phyloP scores from a whole-genome alignment of 2,888 invertebrate species.

The Seira musarum region DNA sequence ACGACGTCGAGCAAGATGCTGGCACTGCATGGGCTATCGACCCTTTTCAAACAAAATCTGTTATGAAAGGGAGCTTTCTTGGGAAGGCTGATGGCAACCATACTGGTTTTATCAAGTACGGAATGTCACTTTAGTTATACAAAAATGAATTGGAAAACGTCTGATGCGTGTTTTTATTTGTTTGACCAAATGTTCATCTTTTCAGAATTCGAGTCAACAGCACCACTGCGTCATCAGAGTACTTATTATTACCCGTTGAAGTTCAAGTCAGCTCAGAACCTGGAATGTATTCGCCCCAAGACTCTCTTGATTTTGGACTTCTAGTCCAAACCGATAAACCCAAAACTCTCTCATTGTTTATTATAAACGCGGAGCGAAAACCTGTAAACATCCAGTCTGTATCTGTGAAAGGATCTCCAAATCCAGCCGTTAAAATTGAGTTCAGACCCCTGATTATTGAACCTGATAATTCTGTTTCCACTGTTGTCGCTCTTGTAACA shows the following conservation, averaged over 20 bases:
- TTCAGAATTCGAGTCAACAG: slow-evolving; percentile 81
- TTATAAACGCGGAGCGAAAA: slow-evolving; percentile 80
- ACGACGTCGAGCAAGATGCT: slow-evolving; percentile 77
- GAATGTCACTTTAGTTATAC: slow-evolving; percentile 17
- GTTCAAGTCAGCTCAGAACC: slow-evolving; percentile 82
- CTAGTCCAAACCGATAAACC: slow-evolving; percentile 82
- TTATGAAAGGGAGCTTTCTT: slow-evolving; percentile 88
- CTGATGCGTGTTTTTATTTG: neutral
- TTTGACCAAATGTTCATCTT: slow-evolving; percentile 45
- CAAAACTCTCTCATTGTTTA: slow-evolving; percentile 77
- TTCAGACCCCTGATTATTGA: slow-evolving; percentile 80
- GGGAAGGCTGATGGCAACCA: slow-evolving; percentile 85
- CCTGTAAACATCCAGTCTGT: slow-evolving; percentile 78
- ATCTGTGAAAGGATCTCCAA: slow-evolving; percentile 66
- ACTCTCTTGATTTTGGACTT: slow-evolving; percentile 87
- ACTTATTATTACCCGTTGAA: slow-evolving; percentile 87
- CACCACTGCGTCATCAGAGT: slow-evolving; percentile 74
- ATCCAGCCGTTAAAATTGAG: slow-evolving; percentile 77
- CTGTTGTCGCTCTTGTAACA: slow-evolving; percentile 79
- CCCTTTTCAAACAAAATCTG: slow-evolving; percentile 88
- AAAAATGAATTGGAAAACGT: too few relatives aligned
- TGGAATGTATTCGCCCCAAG: slow-evolving; percentile 85
- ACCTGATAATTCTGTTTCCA: slow-evolving; percentile 77
- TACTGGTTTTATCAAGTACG: slow-evolving; percentile 85
- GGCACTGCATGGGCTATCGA: slow-evolving; percentile 93